Percentiles rank a stretch among this genome's conserved stretches.
phyloP scores from a whole-genome alignment of 1,140 invertebrate genomes.

The Drosophila ohnishii region DNA sequence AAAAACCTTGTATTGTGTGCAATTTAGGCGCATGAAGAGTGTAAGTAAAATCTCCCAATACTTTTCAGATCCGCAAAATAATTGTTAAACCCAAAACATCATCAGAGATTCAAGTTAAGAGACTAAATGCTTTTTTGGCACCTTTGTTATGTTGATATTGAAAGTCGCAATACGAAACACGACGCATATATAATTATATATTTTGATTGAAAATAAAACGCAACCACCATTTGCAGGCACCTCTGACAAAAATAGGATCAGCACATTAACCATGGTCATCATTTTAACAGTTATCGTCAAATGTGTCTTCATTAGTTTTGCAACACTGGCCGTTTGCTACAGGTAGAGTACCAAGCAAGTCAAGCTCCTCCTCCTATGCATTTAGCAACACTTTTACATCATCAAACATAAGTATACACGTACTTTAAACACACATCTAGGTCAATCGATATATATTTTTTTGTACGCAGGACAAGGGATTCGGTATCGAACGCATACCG shows the following conservation, averaged over 20 bases:
- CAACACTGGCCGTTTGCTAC: constrained; percentile 97
- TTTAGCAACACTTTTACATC: constrained; percentile 22
- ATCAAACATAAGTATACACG: constrained; percentile 18
- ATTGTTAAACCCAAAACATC: background rate
- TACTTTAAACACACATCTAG: constrained; percentile 22
- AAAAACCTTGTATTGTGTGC: background rate
- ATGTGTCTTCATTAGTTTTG: constrained; percentile 96
- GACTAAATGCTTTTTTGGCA: constrained; percentile 9
- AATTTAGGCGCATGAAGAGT: constrained; percentile 9
- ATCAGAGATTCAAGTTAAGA: background rate
- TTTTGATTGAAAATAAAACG: constrained; percentile 63
- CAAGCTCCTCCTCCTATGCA: constrained; percentile 34
- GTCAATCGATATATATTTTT: constrained; percentile 10
- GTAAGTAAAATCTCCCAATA: constrained; percentile 5
- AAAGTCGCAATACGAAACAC: constrained; percentile 23
- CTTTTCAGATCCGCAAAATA: background rate
- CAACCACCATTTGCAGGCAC: constrained; percentile 86
- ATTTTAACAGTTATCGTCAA: constrained; percentile 96
- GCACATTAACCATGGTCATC: constrained; percentile 94
- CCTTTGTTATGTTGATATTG: constrained; percentile 9
- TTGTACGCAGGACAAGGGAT: constrained; percentile 14
- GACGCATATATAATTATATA: constrained; percentile 39
- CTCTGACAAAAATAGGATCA: constrained; percentile 90
- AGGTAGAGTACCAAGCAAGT: constrained; percentile 89
- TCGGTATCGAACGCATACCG: background rate